Evolutionary conservation across 1,140 invertebrate species (phyloP), one percentile per base, ranked within the genome.

Genomic region (Aphaenogaster floridana): DNA sequence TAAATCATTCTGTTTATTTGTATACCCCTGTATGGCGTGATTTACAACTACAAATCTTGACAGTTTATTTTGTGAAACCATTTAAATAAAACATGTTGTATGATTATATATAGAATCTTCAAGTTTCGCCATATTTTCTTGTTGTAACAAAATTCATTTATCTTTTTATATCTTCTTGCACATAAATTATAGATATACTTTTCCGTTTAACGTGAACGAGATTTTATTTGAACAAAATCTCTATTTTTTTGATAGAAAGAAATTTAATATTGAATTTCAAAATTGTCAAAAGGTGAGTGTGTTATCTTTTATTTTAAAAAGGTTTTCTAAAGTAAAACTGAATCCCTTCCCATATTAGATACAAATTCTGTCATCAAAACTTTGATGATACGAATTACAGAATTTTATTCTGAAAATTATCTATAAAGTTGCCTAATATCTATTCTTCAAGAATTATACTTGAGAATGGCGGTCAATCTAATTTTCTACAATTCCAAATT

Each of bases 401-500:
- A 76, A 59, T 59, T 45, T 77, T 59, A 42, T 59, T 59, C 52
- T 77, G 6, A 59, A 57, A 13, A 76, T 42, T 42, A 77, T 3
- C 13, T 45, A 45, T 17, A 61, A 77, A 77, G 15, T 15, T 34
- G 36, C 8, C 21, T 61, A 61, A 61, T 59, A 76, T 77, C 61
- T 45, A 17, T 61, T 28, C 54, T 77, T 28, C 3, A 4, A 42
- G 57, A 77, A 77, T 77, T 77, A 45, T 17, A 39, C 21, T 68
- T 68, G 36, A 52, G 15, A 77, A 34, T 42, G 21, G n/a, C 0
- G 7, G 6, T 45, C 39, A 34, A 61, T 8, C 8, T 61, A 77
- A 77, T 77, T 77, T 61, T 61, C 45, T 61, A n/a, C 36, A 2
- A 77, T 28, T 77, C 36, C 36, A 61, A 66, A 36, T 79, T 79